Conservation (phyloP, 2,888 invertebrate species). For the Heliconius charithonia region DNA sequence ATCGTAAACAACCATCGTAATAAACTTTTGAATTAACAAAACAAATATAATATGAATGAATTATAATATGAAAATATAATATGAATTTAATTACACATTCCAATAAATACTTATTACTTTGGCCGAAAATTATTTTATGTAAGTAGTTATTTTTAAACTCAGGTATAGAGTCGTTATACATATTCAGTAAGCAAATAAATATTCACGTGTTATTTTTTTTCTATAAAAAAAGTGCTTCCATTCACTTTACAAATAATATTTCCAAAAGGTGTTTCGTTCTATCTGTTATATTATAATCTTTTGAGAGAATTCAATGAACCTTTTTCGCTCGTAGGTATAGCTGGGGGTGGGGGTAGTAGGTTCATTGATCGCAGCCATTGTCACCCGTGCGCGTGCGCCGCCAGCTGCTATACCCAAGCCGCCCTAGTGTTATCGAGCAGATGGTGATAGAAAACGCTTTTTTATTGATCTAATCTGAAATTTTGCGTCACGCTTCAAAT, state of each 20-base stretch:
- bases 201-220: neutral
- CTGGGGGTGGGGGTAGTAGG: conserved; percentile 65
- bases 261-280: conserved; percentile 49
- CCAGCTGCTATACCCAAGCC: conserved; percentile 69
- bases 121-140: too few relatives aligned
- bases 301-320: conserved; percentile 46
- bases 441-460: conserved; percentile 62
- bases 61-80: too few relatives aligned
- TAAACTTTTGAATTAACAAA: too few relatives aligned
- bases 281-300: conserved; percentile 49
- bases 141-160: too few relatives aligned
- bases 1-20: neutral
- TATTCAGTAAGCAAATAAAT: neutral
- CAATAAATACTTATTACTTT: too few relatives aligned
- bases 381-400: conserved; percentile 74
- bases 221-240: neutral
- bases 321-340: conserved; percentile 36
- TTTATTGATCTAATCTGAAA: conserved; percentile 55
- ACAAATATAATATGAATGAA: too few relatives aligned
- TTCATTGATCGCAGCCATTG: conserved; percentile 80
- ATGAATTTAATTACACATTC: too few relatives aligned
- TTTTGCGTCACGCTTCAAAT: conserved; percentile 52
- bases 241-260: conserved; percentile 9
- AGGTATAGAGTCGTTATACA: neutral
- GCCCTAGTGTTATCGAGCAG: conserved; percentile 67